A percentile compares a stretch with the other conserved stretches of the same genome.
phyloP scores from a whole-genome alignment of 2,888 invertebrate genomes.

The Calliscelio sp. region DNA sequence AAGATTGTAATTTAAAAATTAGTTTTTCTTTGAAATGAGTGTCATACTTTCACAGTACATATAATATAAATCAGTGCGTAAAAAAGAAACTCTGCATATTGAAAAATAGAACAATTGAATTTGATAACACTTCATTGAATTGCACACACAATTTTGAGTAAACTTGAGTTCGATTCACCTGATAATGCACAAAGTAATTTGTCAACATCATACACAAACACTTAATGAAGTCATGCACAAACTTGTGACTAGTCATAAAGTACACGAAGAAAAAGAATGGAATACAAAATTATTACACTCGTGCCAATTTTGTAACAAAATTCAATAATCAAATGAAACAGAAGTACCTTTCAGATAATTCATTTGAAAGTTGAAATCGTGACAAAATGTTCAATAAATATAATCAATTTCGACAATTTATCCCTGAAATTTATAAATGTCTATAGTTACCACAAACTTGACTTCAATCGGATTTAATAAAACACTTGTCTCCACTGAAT shows the following conservation, averaged over 20 bases:
- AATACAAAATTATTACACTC: conserved; percentile 39
- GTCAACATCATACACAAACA: conserved; percentile 21
- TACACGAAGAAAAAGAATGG: conserved; percentile 38
- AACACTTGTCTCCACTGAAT: conserved; percentile 27
- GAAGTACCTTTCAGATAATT: neutral
- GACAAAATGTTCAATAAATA: too few relatives aligned
- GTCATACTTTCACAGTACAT: too few relatives aligned
- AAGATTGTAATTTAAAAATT: too few relatives aligned
- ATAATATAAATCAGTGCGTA: too few relatives aligned
- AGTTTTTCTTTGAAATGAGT: too few relatives aligned
- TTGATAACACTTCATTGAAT: too few relatives aligned
- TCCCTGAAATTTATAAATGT: conserved; percentile 38
- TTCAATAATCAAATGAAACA: neutral
- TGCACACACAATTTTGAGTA: too few relatives aligned
- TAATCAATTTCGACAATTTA: too few relatives aligned
- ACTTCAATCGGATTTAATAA: conserved; percentile 5
- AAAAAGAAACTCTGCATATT: too few relatives aligned
- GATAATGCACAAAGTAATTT: conserved; percentile 1
- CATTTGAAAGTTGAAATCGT: neutral
- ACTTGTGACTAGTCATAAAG: conserved; percentile 33
- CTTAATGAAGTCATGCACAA: conserved; percentile 57
- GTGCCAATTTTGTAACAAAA: conserved; percentile 30
- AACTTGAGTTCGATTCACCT: conserved; percentile 1
- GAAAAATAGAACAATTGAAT: too few relatives aligned
- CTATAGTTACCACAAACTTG: conserved; percentile 62